These are phyloP conservation scores for Perca schrenkii DNA, from an alignment of 2,113 vertebrate species.

Conservation along the genomic window DNA sequence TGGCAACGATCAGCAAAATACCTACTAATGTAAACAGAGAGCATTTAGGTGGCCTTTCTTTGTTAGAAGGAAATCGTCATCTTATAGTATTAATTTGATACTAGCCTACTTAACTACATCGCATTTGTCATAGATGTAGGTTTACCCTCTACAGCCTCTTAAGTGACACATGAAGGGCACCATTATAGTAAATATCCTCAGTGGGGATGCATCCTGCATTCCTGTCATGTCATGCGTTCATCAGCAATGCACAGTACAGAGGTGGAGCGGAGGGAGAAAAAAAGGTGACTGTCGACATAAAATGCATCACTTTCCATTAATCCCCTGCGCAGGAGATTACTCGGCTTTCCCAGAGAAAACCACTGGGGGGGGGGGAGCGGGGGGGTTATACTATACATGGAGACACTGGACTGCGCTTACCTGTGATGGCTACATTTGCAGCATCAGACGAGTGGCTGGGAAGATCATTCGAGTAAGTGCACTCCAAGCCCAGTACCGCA, in stretches of 20 bases:
- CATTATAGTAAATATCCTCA: constrained; percentile 5
- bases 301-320: constrained; percentile 50
- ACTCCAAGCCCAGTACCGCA: constrained; percentile 84
- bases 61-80: too few species aligned
- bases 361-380: not conserved
- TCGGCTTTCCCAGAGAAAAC: constrained; percentile 64
- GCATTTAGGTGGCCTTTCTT: not conserved
- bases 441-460: constrained; percentile 69
- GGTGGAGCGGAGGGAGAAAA: too few species aligned
- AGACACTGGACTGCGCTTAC: constrained; percentile 71
- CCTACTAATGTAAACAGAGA: constrained; percentile 8
- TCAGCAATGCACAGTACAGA: constrained; percentile 26
- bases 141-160: not conserved
- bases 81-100: too few species aligned
- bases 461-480: constrained; percentile 72
- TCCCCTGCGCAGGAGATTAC: constrained; percentile 62
- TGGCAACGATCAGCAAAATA: not conserved
- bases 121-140: not conserved
- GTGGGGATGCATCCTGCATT: constrained; percentile 52
- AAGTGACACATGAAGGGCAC: not conserved
- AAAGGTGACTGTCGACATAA: constrained; percentile 35
- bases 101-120: not conserved
- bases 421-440: constrained; percentile 78
- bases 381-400: constrained; percentile 25
- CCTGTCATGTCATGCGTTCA: constrained; percentile 67